A percentile compares a stretch with the other conserved stretches of the same genome.
Evolutionary conservation across 2,797 vertebrate species (phyloP).

Genomic region (Buphagus erythrorhynchus): DNA sequence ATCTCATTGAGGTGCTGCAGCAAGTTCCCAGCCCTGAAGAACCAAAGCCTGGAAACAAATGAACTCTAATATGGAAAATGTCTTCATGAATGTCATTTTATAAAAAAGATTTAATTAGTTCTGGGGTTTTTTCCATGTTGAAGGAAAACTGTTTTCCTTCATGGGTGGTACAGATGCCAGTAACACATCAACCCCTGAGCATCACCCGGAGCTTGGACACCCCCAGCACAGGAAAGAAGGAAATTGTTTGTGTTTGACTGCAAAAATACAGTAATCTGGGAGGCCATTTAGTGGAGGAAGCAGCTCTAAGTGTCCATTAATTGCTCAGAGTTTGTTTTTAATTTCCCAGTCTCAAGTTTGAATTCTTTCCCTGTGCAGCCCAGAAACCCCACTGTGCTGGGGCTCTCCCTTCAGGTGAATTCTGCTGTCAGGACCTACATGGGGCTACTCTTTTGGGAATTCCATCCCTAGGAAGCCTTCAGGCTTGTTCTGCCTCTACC

Average conservation of each 20-base stretch:
- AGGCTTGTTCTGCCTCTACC: background rate
- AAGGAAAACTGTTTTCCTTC: background rate
- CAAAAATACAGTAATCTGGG: background rate
- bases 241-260: background rate
- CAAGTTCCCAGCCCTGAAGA: background rate
- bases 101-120: background rate
- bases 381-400: fast-evolving
- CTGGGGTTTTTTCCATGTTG: background rate
- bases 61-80: background rate
- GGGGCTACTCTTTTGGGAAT: background rate
- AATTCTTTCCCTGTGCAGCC: background rate
- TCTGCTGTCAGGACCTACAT: background rate
- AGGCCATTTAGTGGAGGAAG: conserved; percentile 23
- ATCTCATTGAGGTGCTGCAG: fast-evolving
- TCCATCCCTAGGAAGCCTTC: background rate
- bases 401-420: background rate
- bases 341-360: background rate
- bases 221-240: conserved; percentile 27
- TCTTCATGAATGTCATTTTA: background rate
- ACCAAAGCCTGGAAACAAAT: background rate
- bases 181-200: background rate
- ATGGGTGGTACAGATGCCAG: fast-evolving
- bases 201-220: background rate
- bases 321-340: background rate
- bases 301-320: background rate